Conservation (phyloP, 2,888 invertebrate genomes). For the Polydrusus pterygomalis region DNA sequence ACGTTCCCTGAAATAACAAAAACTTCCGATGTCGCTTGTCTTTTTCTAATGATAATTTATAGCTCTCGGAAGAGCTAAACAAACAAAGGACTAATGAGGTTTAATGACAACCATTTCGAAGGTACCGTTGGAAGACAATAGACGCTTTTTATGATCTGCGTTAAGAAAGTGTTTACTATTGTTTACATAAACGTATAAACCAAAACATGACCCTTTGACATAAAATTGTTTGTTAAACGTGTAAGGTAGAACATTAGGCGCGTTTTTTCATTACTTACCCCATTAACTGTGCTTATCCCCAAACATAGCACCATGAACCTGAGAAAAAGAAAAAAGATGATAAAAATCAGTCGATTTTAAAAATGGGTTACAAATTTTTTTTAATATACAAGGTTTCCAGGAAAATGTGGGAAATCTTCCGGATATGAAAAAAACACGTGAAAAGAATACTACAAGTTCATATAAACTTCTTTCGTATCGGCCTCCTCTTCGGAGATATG, state of each 20-base stretch:
- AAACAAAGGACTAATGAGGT: constrained; percentile 35
- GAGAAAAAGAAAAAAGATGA: constrained; percentile 61
- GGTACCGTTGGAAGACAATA: constrained; percentile 38
- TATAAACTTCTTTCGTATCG: too few species aligned
- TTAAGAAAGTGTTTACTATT: constrained; percentile 21
- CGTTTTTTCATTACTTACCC: constrained; percentile 71
- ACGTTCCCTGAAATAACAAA: constrained; percentile 35
- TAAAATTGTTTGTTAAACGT: background rate
- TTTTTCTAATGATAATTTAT: constrained; percentile 39
- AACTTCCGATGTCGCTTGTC: constrained; percentile 35
- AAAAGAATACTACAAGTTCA: too few species aligned
- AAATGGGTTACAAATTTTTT: too few species aligned
- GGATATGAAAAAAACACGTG: too few species aligned
- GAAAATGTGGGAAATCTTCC: too few species aligned
- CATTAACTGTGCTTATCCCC: constrained; percentile 72
- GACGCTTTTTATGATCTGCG: constrained; percentile 21
- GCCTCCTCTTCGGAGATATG: too few species aligned
- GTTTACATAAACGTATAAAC: background rate
- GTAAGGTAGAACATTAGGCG: background rate
- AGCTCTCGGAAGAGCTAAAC: constrained; percentile 38
- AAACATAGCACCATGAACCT: constrained; percentile 74
- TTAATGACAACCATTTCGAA: background rate
- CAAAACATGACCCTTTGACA: background rate
- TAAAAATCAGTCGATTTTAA: background rate
- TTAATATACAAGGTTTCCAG: too few species aligned